Base-by-base conservation (phyloP, 1,140 invertebrate genomes). In the Orchestia grillus region DNA sequence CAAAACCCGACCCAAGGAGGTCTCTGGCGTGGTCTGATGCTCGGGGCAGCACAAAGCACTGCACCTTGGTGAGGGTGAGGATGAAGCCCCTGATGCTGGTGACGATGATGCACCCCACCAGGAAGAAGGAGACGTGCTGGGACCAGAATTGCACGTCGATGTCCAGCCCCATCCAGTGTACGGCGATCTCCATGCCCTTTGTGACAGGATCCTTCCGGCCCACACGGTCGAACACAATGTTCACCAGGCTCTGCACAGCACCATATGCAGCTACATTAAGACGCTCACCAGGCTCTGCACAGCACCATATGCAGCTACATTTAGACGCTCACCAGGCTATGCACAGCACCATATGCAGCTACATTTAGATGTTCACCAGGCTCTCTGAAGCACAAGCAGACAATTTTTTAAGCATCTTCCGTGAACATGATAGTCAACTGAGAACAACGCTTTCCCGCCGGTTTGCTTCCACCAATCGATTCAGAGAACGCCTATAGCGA, bases 91-190 rank as follows among this genome's bases (percentile, higher is more conserved):
- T 97, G 96, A 99, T 99, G 0, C 99, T 99, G 41, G 99, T 99
- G 0, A 99, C 98, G 16, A 99, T 99, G 96, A 99, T 99, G 97
- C 99, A 99, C 11, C 99, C 99, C 41, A 99, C 98, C 0, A 99
- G 98, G 97, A 99, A 98, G 98, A 99, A 99, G 0, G 99, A 99
- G 95, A 99, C 98, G 97, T 99, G 99, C 97, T 99, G 99, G 4
- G 99, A 99, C 99, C 99, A 99, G 98, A 99, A 99, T 87, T 98
- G 98, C 90, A 99, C 99, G 98, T 99, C 99, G 97, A 99, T 99
- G 97, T 99, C 96, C n/a, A 99, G 98, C 47, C 99, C 99, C 97
- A 99, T 98, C 98, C 99, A 99, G 97, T 99, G 98, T 0, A 99
- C 99, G 16, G 99, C 99, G 95, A 99, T 99, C 98, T 99, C 99